A percentile compares a stretch with the other conserved stretches of the same genome.
These are phyloP conservation scores for Peromyscus aztecus DNA, from an alignment of 2,797 vertebrate genomes.

Conservation along the genomic window DNA sequence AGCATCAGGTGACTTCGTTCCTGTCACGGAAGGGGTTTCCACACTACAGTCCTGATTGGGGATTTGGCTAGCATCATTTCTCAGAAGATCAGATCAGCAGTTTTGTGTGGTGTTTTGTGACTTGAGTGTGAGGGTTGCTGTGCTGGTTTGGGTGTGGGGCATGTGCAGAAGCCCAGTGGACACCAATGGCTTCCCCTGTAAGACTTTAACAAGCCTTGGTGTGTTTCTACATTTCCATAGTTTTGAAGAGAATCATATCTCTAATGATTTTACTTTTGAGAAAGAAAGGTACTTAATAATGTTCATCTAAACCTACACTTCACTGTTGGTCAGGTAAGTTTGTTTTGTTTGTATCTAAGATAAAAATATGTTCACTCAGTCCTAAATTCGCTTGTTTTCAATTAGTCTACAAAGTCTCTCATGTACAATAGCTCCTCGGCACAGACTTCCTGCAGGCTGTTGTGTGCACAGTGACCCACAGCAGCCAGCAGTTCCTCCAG, in stretches of 20 bases:
- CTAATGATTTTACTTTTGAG: slow-evolving; percentile 23
- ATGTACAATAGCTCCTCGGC: slow-evolving; percentile 11
- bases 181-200: not conserved
- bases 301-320: not conserved
- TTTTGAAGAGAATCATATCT: not conserved
- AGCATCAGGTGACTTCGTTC: fast-evolving
- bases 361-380: not conserved
- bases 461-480: not conserved
- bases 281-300: not conserved
- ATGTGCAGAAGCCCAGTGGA: no score
- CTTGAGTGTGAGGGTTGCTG: not conserved
- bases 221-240: not conserved
- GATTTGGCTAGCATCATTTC: not conserved
- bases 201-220: not conserved
- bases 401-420: not conserved
- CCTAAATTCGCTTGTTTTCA: slow-evolving; percentile 1
- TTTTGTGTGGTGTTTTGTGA: not conserved
- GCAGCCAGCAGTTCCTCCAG: not conserved
- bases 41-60: not conserved
- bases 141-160: not conserved
- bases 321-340: no score
- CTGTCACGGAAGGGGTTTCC: not conserved
- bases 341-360: slow-evolving; percentile 25
- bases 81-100: not conserved
- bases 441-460: not conserved